Conservation (phyloP, 2,797 vertebrate species). For the Chromobotia macracanthus region DNA sequence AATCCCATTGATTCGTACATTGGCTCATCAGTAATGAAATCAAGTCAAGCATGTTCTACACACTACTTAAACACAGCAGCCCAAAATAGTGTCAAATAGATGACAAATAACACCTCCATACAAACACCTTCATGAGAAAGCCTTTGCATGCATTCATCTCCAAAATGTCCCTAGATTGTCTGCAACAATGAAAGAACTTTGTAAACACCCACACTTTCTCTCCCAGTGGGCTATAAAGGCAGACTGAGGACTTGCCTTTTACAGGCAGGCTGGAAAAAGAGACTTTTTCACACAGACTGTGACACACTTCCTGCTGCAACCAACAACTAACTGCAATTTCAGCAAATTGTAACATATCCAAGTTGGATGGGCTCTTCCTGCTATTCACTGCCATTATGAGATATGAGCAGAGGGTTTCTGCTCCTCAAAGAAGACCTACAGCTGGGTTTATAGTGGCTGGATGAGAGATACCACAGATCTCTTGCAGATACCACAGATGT, state of each 20-base stretch:
- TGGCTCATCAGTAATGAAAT: background rate
- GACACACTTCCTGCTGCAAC: slow-evolving; percentile 61
- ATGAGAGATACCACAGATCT: slow-evolving; percentile 5
- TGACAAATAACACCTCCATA: background rate
- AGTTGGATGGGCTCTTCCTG: slow-evolving; percentile 69
- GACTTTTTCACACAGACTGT: slow-evolving; percentile 27
- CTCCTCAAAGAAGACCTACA: slow-evolving; percentile 63
- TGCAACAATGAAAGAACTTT: slow-evolving; percentile 27
- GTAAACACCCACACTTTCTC: slow-evolving; percentile 35
- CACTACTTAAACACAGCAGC: slow-evolving; percentile 21
- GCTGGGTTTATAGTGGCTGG: slow-evolving; percentile 59
- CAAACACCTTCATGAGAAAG: slow-evolving; percentile 1
- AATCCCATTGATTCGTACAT: background rate
- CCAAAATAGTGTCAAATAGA: slow-evolving; percentile 1
- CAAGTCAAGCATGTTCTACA: slow-evolving; percentile 36
- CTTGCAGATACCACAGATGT: background rate
- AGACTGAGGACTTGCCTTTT: slow-evolving; percentile 25
- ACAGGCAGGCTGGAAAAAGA: slow-evolving; percentile 24
- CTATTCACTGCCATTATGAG: slow-evolving; percentile 45
- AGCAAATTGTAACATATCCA: slow-evolving; percentile 67
- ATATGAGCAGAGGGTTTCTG: slow-evolving; percentile 52
- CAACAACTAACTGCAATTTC: slow-evolving; percentile 59
- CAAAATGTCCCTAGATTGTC: slow-evolving; percentile 22
- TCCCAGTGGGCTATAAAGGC: slow-evolving; percentile 34
- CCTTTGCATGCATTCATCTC: background rate